These are phyloP conservation scores for Macrochelys suwanniensis DNA, from an alignment of 2,797 vertebrate genomes.

Conservation along the genomic window DNA sequence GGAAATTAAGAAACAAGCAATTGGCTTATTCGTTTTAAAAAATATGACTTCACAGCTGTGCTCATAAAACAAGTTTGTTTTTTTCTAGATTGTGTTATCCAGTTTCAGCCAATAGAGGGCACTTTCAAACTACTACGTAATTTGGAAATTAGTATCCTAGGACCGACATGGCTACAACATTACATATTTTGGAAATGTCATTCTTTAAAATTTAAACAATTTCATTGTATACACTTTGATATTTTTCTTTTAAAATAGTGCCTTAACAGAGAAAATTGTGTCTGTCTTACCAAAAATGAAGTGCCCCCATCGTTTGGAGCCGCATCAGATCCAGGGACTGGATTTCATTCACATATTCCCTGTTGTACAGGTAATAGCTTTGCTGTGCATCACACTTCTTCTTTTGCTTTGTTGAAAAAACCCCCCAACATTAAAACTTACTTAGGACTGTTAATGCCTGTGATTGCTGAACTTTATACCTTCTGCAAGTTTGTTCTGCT, in stretches of 20 bases:
- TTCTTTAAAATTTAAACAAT: not conserved
- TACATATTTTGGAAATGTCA: not conserved
- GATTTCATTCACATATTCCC: slow-evolving; percentile 99
- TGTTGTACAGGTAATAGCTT: slow-evolving; percentile 90
- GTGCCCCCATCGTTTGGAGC: slow-evolving; percentile 96
- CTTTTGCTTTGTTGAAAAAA: no score
- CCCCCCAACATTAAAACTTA: not conserved
- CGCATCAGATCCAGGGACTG: slow-evolving; percentile 98
- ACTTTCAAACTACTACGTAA: not conserved
- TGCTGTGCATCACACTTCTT: not conserved
- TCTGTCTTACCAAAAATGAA: slow-evolving; percentile 98
- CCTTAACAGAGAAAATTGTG: slow-evolving; percentile 97
- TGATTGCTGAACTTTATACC: not conserved
- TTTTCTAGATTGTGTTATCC: not conserved
- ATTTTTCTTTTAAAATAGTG: slow-evolving; percentile 80
- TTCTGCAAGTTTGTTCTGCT: not conserved
- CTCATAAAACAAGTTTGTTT: not conserved
- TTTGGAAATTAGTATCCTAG: not conserved
- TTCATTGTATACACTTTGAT: not conserved
- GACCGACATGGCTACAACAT: not conserved
- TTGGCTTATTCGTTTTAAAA: not conserved
- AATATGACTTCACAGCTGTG: not conserved
- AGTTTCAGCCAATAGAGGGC: slow-evolving; percentile 63
- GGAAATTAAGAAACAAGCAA: not conserved
- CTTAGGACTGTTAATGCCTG: not conserved